Evolutionary conservation across 1,140 invertebrate species (phyloP).

Genomic region (Rhopalosiphum padi): DNA sequence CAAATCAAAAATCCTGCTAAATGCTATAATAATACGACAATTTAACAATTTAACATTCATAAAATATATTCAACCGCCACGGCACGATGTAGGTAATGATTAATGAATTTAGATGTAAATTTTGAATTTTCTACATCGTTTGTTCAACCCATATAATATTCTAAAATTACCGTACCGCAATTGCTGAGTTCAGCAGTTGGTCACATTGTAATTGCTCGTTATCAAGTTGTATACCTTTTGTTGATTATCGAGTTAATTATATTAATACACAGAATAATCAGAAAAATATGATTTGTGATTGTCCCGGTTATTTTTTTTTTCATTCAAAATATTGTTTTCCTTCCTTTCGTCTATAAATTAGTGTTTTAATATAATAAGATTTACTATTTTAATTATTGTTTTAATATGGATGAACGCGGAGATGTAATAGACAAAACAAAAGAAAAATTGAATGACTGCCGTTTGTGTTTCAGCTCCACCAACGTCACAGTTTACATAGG

Average conservation of each 20-base stretch:
- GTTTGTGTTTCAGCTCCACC: neutral
- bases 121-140: no score
- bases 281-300: neutral
- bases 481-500: conserved; percentile 30
- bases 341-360: neutral
- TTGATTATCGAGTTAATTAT: neutral
- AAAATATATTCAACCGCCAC: no score
- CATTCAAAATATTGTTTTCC: neutral
- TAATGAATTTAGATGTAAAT: no score
- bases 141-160: no score
- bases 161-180: neutral
- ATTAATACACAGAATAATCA: neutral
- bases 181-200: neutral
- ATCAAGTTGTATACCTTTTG: neutral
- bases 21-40: no score
- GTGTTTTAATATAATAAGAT: neutral
- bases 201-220: neutral
- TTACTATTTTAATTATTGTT: neutral
- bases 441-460: neutral
- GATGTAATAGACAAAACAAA: neutral
- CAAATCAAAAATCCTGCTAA: no score
- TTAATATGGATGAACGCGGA: neutral
- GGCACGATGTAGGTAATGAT: no score
- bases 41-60: no score
- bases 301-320: conserved; percentile 20